Evolutionary conservation across 2,113 vertebrate species (phyloP).

Genomic region (Phalacrocorax aristotelis): DNA sequence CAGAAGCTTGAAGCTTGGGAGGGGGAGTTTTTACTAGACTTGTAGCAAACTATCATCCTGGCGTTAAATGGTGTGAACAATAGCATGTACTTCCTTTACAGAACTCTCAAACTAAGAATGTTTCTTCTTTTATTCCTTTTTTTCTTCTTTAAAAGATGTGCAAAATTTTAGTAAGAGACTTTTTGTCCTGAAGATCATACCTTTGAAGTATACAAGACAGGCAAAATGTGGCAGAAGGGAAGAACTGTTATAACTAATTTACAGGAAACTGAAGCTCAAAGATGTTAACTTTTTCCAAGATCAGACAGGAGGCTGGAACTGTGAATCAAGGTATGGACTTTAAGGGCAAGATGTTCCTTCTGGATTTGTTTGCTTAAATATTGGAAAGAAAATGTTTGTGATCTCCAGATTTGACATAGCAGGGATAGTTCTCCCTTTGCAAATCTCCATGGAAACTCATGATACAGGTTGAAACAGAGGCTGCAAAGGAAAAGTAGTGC

Average conservation of each 20-base stretch:
- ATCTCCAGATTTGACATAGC: background rate
- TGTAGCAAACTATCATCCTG: background rate
- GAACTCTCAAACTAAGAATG: background rate
- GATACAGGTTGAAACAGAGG: background rate
- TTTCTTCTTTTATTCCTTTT: background rate
- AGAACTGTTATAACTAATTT: conserved; percentile 17
- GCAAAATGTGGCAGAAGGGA: background rate
- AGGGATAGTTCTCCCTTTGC: background rate
- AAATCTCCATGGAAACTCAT: conserved; percentile 24
- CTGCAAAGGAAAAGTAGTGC: background rate
- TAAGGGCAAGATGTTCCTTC: conserved; percentile 9
- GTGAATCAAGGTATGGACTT: background rate
- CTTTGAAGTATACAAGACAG: conserved; percentile 23
- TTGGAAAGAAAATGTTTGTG: conserved; percentile 1
- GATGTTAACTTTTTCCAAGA: background rate
- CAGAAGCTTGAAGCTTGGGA: background rate
- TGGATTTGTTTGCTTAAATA: conserved; percentile 35
- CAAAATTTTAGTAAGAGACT: background rate
- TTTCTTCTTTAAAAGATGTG: background rate
- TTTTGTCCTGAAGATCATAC: background rate
- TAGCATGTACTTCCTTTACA: background rate
- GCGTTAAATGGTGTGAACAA: background rate
- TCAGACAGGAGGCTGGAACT: background rate
- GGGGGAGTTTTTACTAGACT: background rate
- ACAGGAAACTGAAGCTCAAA: background rate